phyloP scores from a whole-genome alignment of 2,888 invertebrate genomes.

The Hypomecis atomaria region DNA sequence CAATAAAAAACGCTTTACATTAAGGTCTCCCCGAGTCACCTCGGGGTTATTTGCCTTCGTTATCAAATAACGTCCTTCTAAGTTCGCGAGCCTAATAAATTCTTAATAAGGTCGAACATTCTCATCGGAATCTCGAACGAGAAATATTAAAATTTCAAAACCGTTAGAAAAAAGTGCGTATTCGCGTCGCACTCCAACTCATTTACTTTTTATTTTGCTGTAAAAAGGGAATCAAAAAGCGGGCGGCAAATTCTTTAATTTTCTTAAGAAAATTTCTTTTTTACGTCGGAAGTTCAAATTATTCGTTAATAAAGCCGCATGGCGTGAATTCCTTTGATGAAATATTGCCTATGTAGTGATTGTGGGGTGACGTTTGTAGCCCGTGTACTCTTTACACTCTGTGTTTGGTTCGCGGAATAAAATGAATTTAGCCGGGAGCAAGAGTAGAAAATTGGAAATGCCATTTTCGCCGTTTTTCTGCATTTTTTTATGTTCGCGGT shows the following conservation, averaged over 20 bases:
- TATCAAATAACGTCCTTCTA: slow-evolving; percentile 47
- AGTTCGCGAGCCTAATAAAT: slow-evolving; percentile 50
- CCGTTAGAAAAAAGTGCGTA: slow-evolving; percentile 44
- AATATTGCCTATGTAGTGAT: slow-evolving; percentile 71
- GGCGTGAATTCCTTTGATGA: slow-evolving; percentile 78
- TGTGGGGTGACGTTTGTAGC: slow-evolving; percentile 63
- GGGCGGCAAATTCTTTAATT: slow-evolving; percentile 71
- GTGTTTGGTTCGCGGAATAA: slow-evolving; percentile 56
- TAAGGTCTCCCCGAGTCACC: slow-evolving; percentile 14
- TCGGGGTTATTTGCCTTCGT: slow-evolving; percentile 21
- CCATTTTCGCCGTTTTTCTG: slow-evolving; percentile 84
- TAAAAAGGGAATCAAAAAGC: slow-evolving; percentile 66
- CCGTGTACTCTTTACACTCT: slow-evolving; percentile 3
- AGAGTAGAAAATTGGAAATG: slow-evolving; percentile 86
- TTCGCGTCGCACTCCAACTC: slow-evolving; percentile 58
- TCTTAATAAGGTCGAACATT: slow-evolving; percentile 57
- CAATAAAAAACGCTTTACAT: slow-evolving; percentile 20
- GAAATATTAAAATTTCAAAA: slow-evolving; percentile 61
- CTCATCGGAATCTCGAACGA: slow-evolving; percentile 44
- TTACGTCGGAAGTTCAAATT: slow-evolving; percentile 66
- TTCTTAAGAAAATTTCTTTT: slow-evolving; percentile 71
- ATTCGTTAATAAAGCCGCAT: slow-evolving; percentile 75
- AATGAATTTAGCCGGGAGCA: slow-evolving; percentile 80
- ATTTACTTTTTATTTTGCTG: slow-evolving; percentile 64
- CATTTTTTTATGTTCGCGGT: slow-evolving; percentile 83